phyloP scores from a whole-genome alignment of 2,888 invertebrate genomes.

The Mechanitis mazaeus region DNA sequence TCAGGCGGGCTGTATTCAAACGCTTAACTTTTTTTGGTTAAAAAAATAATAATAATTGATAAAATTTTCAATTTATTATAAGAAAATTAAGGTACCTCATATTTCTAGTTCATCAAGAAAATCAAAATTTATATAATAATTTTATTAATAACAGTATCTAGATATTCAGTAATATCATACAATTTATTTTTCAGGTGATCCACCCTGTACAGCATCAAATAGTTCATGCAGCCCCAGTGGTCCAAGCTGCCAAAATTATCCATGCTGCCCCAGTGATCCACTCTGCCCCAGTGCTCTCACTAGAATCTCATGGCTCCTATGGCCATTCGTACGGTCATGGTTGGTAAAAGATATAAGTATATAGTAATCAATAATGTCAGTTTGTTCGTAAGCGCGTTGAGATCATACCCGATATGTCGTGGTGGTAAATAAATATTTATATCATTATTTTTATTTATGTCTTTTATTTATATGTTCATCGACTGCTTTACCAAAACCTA shows the following conservation, averaged over 20 bases:
- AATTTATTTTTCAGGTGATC: slow-evolving; percentile 16
- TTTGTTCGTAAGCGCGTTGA: slow-evolving; percentile 51
- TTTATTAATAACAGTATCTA: no score
- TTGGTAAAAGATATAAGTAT: slow-evolving; percentile 46
- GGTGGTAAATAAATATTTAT: slow-evolving; percentile 54
- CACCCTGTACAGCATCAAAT: slow-evolving; percentile 44
- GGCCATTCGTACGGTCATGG: slow-evolving; percentile 65
- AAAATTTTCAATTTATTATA: no score
- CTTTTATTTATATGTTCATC: slow-evolving; percentile 22
- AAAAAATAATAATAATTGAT: no score
- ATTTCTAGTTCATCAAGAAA: background rate
- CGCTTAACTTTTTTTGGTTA: no score
- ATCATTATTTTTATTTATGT: slow-evolving; percentile 44
- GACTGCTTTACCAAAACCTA: no score
- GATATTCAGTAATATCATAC: no score
- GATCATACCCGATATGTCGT: slow-evolving; percentile 58
- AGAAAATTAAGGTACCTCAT: background rate
- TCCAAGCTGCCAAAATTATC: slow-evolving; percentile 38
- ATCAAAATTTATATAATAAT: no score
- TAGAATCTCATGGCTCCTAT: slow-evolving; percentile 44
- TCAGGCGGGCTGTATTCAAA: no score
- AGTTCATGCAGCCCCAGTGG: slow-evolving; percentile 46
- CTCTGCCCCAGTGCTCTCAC: slow-evolving; percentile 46
- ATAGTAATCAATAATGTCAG: slow-evolving; percentile 42
- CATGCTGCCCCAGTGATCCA: slow-evolving; percentile 44